Percentiles rank a stretch among this genome's conserved stretches.
Conservation (phyloP, 2,113 vertebrate genomes). For the Podarcis muralis region DNA sequence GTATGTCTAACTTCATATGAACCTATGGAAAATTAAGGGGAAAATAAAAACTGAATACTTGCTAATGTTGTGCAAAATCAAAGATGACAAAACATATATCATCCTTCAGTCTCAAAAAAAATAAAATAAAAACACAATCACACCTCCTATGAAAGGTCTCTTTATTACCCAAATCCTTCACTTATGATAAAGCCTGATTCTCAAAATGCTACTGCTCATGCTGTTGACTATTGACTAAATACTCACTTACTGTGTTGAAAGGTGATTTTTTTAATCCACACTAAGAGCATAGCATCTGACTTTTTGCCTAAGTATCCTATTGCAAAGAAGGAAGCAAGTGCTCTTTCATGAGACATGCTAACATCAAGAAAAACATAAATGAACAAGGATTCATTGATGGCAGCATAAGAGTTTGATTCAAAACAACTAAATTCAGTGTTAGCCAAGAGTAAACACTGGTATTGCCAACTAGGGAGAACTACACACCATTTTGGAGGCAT, state of each 20-base stretch:
- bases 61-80: not conserved
- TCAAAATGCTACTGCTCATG: not conserved
- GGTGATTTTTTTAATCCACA: not conserved
- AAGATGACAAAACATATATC: conserved; percentile 3
- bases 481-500: not conserved
- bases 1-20: conserved; percentile 81
- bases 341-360: not conserved
- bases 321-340: not conserved
- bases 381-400: not conserved
- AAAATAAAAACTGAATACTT: conserved; percentile 1
- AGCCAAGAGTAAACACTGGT: not conserved
- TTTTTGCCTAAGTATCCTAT: not conserved
- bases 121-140: not conserved
- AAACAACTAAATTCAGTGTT: not conserved
- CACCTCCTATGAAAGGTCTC: conserved; percentile 3
- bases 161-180: not conserved
- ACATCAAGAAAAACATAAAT: not conserved
- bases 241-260: not conserved
- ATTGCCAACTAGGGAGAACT: not conserved
- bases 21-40: conserved; percentile 69
- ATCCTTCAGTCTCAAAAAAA: not conserved
- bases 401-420: not conserved
- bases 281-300: not conserved
- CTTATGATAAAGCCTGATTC: not conserved
- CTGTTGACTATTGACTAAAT: not conserved